Evolutionary conservation across 2,797 vertebrate genomes (phyloP).

Genomic region (Thalassophryne amazonica): DNA sequence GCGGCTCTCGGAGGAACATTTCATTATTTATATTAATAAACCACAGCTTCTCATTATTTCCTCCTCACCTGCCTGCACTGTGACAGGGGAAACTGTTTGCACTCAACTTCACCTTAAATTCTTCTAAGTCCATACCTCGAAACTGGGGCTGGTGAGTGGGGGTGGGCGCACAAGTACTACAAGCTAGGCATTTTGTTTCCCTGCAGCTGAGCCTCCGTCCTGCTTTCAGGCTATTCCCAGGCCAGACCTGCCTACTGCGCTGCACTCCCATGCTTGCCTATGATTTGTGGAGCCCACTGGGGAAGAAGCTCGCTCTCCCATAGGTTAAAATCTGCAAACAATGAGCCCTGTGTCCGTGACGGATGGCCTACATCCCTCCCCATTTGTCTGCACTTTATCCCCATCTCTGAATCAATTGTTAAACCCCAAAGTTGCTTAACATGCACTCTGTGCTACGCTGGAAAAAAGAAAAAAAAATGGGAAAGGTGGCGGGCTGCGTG

Average conservation of each 20-base stretch:
- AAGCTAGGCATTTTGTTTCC: constrained; percentile 65
- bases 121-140: constrained; percentile 22
- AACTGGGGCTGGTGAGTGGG: constrained; percentile 48
- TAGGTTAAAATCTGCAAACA: constrained; percentile 84
- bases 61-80: too few species aligned
- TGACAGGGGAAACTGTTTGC: too few species aligned
- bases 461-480: background rate
- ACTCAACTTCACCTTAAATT: constrained; percentile 34
- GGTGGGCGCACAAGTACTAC: constrained; percentile 47
- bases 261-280: constrained; percentile 64
- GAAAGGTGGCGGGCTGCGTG: too few species aligned
- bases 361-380: constrained; percentile 78
- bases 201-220: constrained; percentile 68
- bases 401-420: constrained; percentile 80
- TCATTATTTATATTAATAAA: too few species aligned
- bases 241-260: constrained; percentile 62
- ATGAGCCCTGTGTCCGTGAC: constrained; percentile 72
- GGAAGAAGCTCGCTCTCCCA: constrained; percentile 71
- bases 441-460: constrained; percentile 63
- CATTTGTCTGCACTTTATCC: constrained; percentile 84
- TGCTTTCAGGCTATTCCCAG: constrained; percentile 72
- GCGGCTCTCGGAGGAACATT: too few species aligned
- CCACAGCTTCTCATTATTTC: too few species aligned
- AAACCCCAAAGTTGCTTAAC: constrained; percentile 80
- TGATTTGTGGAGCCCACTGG: constrained; percentile 80